A percentile compares a stretch with the other conserved stretches of the same genome.
Conservation (phyloP, 92 coral and sea anemone species). For the Nematostella vectensis region DNA sequence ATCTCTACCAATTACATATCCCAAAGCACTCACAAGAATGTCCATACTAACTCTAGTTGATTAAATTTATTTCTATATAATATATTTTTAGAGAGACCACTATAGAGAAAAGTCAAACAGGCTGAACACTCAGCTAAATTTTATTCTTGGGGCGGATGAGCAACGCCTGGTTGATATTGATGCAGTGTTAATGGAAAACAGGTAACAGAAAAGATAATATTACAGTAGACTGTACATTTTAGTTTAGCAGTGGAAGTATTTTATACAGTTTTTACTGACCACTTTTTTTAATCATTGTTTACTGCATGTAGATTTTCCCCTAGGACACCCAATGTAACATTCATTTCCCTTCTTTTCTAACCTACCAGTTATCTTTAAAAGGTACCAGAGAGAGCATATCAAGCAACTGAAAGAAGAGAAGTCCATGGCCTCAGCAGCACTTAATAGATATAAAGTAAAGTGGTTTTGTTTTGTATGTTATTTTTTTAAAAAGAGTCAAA, state of each 20-base stretch:
- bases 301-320: no score
- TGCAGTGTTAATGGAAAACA: constrained; percentile 89
- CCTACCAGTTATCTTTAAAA: constrained; percentile 5
- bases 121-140: constrained; percentile 88
- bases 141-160: constrained; percentile 95
- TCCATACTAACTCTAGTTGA: no score
- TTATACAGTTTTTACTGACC: no score
- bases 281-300: no score
- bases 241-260: no score
- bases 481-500: no score
- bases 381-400: constrained; percentile 90
- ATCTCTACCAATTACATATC: no score
- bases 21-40: no score
- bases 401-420: constrained; percentile 81
- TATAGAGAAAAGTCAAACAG: constrained; percentile 84
- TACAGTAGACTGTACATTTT: background rate
- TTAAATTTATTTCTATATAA: no score
- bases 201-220: constrained; percentile 46
- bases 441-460: constrained; percentile 62
- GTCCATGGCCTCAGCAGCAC: constrained; percentile 51
- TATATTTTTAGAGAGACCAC: constrained; percentile 65
- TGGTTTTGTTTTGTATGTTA: no score
- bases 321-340: no score
- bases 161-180: constrained; percentile 86
- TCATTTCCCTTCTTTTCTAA: background rate